phyloP scores from a whole-genome alignment of 2,113 vertebrate species.

The Bos javanicus region DNA sequence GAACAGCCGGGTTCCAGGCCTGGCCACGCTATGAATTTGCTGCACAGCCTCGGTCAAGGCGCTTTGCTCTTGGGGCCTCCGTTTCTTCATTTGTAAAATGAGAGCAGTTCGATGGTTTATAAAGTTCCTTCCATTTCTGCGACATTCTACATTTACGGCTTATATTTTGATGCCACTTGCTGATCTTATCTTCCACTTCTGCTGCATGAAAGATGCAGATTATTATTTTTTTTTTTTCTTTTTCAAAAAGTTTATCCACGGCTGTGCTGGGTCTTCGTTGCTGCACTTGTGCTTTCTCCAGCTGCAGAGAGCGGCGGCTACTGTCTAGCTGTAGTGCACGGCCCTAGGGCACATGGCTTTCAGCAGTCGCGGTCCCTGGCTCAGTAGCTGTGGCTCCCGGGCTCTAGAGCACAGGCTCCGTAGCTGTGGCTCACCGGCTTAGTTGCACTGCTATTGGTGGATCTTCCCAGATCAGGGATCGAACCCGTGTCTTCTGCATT shows the following conservation, averaged over 20 bases:
- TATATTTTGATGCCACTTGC: background rate
- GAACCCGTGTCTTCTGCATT: background rate
- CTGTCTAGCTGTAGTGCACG: fast-evolving
- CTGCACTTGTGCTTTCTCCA: background rate
- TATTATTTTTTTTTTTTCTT: background rate
- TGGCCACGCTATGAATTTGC: background rate
- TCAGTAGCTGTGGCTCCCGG: background rate
- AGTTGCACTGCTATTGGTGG: background rate
- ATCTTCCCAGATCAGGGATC: background rate
- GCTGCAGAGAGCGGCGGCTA: background rate
- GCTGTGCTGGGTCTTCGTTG: background rate
- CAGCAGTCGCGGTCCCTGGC: fast-evolving
- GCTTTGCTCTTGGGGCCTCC: background rate
- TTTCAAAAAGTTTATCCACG: background rate
- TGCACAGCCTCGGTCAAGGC: background rate
- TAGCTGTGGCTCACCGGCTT: fast-evolving
- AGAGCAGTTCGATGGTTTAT: background rate
- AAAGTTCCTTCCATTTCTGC: background rate
- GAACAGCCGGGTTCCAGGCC: background rate
- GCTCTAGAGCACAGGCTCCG: background rate
- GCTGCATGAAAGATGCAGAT: background rate
- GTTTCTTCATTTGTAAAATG: background rate
- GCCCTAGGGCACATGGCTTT: background rate
- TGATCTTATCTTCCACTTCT: background rate
- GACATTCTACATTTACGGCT: background rate